These are phyloP conservation scores for Lochmaea capreae DNA, from an alignment of 2,888 invertebrate genomes.

Conservation along the genomic window DNA sequence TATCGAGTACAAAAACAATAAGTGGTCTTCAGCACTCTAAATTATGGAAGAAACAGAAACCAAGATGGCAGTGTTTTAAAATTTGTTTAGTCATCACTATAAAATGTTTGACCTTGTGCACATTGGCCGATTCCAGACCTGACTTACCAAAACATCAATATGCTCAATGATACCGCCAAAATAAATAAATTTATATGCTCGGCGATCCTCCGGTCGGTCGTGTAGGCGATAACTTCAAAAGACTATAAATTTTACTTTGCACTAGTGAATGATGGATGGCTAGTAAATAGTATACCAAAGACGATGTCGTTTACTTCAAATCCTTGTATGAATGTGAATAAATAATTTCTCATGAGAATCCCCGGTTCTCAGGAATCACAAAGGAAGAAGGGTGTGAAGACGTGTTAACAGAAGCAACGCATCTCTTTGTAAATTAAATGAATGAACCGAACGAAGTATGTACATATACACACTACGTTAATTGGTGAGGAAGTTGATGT, in stretches of 20 bases:
- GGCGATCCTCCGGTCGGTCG: not conserved
- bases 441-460: conserved; percentile 19
- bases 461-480: conserved; percentile 14
- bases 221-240: not conserved
- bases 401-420: conserved; percentile 45
- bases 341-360: conserved; percentile 47
- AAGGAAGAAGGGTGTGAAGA: conserved; percentile 48
- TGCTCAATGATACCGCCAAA: not conserved
- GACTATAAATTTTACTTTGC: not conserved
- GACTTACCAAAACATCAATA: not conserved
- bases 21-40: too few species aligned
- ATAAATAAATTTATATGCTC: not conserved
- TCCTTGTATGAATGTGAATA: conserved; percentile 36
- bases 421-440: conserved; percentile 33
- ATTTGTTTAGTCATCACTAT: too few species aligned
- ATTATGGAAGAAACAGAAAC: too few species aligned
- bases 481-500: conserved; percentile 20
- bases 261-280: conserved; percentile 1
- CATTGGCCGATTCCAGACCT: not conserved
- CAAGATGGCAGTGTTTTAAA: too few species aligned
- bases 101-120: too few species aligned
- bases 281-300: conserved; percentile 17
- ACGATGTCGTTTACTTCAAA: conserved; percentile 31
- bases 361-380: conserved; percentile 42
- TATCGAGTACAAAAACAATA: too few species aligned